Evolutionary conservation across 2,113 vertebrate species (phyloP).

Genomic region (Channa maculata): DNA sequence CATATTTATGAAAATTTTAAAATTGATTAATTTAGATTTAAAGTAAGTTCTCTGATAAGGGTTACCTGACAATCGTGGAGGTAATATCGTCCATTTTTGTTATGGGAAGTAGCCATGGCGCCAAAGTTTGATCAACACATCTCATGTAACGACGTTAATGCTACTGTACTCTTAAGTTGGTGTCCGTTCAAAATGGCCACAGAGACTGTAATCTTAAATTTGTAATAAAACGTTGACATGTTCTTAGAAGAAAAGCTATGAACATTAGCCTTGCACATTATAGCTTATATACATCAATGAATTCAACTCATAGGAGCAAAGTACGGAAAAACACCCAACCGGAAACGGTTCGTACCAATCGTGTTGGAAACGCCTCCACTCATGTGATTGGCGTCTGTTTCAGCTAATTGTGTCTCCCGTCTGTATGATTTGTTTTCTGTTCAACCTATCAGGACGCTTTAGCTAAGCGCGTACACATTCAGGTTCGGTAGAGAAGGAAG

Average conservation of each 20-base stretch:
- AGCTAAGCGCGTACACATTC: not conserved
- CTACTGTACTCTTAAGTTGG: not conserved
- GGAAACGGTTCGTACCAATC: no score
- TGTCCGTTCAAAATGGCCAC: not conserved
- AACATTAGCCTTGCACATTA: not conserved
- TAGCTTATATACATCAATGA: conserved; percentile 11
- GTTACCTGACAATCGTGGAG: conserved; percentile 19
- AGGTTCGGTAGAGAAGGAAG: conserved; percentile 62
- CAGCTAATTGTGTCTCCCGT: conserved; percentile 11
- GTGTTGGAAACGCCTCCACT: not conserved
- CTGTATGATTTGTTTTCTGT: not conserved
- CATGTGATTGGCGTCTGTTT: conserved; percentile 19
- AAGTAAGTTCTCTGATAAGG: not conserved
- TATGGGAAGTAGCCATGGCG: conserved; percentile 45
- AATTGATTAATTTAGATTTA: no score
- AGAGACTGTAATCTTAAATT: not conserved
- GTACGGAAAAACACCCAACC: no score
- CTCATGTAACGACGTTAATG: not conserved
- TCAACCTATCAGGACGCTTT: conserved; percentile 50
- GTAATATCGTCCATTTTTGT: not conserved
- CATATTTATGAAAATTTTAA: not conserved
- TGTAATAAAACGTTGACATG: not conserved
- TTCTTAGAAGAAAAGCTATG: no score
- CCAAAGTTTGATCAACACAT: conserved; percentile 49
- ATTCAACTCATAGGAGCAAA: not conserved